Percentiles rank a stretch among this genome's conserved stretches.
These are phyloP conservation scores for Rattus rattus DNA, from an alignment of 2,113 vertebrate species.

Conservation along the genomic window DNA sequence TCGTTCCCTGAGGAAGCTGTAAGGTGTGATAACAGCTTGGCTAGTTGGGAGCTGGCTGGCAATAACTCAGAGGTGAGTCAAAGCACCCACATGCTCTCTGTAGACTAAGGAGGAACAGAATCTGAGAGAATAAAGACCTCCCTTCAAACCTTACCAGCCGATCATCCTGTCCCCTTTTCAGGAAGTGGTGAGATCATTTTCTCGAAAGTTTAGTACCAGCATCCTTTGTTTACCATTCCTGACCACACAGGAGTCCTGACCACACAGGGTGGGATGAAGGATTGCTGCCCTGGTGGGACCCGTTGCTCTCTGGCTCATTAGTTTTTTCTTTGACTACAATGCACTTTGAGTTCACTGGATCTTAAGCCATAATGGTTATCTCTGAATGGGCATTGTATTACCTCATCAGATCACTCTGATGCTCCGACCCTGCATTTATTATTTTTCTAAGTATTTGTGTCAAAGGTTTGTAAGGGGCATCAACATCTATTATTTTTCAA, in stretches of 20 bases:
- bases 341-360: background rate
- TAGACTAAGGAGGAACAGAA: background rate
- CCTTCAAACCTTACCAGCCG: background rate
- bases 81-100: background rate
- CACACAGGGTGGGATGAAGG: background rate
- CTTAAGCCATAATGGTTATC: background rate
- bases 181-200: constrained; percentile 22
- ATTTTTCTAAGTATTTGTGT: background rate
- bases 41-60: background rate
- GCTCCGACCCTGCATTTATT: background rate
- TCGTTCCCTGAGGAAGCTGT: constrained; percentile 22
- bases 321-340: constrained; percentile 16
- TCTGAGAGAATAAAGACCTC: background rate
- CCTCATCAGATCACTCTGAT: background rate
- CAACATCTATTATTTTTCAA: background rate
- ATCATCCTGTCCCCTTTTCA: background rate
- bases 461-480: background rate
- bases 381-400: background rate
- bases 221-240: constrained; percentile 16
- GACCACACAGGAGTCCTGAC: background rate
- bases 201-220: background rate
- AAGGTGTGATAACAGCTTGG: background rate
- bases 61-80: constrained; percentile 51
- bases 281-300: background rate
- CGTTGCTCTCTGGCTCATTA: background rate